Evolutionary conservation across 2,113 vertebrate genomes (phyloP), one percentile per base, ranked within the genome.

Genomic region (Microtus oregoni): DNA sequence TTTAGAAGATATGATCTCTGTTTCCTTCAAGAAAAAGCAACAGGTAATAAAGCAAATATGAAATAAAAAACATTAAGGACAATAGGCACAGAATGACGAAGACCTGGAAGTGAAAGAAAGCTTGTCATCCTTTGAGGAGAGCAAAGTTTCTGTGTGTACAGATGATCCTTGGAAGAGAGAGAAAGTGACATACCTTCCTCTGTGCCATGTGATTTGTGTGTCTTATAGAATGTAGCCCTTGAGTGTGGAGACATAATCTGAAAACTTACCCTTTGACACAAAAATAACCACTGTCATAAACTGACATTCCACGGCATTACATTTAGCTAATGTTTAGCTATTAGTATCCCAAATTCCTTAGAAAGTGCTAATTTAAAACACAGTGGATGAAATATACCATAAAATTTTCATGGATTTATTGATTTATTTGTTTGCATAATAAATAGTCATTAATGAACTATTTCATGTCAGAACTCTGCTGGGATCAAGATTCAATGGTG

Each of bases 231-330:
- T 87, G 26, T 7, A 89, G 20, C 14, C 8, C 24, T 28, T 1
- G 28, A 41, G 3, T 67, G 4, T 63, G 22, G 1, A 28, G 22
- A 79, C 73, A 0, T 3, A 58, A 47, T 91, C 15, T 78, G 35
- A 68, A 96, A 13, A 89, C 68, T 65, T 5, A 68, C 0, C 11
- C 17, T 22, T 81, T 90, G 20, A 91, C 38, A 82, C 0, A 11
- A 65, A 92, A 90, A 75, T 67, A 67, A 38, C 70, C 35, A 86
- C 44, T 92, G 88, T 79, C 38, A 86, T 32, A 88, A 76, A 77
- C 1, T n/a, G 20, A 95, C 50, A 26, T 75, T 86, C 73, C 2
- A 28, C 50, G 81, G 32, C 50, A 77, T 1, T 50, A 11, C 7
- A 91, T 85, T 96, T 63, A 87, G 38, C 65, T 88, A 95, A 47